These are phyloP conservation scores for Theonella swinhoei DNA, from an alignment of 37 sponge, comb jelly and placozoan species.

Conservation along the genomic window DNA sequence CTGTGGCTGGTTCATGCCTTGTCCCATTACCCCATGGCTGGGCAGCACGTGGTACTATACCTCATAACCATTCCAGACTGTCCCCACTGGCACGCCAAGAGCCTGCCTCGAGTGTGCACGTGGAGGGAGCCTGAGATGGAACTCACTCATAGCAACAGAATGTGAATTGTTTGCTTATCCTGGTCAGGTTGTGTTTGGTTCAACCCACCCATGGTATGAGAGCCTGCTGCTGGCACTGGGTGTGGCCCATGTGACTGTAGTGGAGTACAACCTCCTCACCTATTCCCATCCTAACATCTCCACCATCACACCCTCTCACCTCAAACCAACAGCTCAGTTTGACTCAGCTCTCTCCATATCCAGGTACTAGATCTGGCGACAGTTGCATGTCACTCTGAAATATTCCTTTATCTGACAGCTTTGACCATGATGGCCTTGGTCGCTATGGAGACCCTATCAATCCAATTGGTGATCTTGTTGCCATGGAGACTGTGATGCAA, in stretches of 20 bases:
- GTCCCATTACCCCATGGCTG: slow-evolving; percentile 24
- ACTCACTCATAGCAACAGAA: too few relatives aligned
- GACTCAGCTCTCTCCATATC: slow-evolving; percentile 58
- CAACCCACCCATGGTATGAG: slow-evolving; percentile 70
- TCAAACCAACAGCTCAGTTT: neutral
- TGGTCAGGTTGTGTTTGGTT: slow-evolving; percentile 77
- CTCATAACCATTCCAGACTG: too few relatives aligned
- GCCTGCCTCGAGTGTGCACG: too few relatives aligned
- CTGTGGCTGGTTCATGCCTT: slow-evolving; percentile 76
- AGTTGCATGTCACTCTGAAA: neutral
- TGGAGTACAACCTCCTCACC: slow-evolving; percentile 73
- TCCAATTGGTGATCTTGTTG: slow-evolving; percentile 67
- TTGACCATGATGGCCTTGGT: slow-evolving; percentile 90
- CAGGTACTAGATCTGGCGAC: slow-evolving; percentile 15
- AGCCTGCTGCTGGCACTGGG: slow-evolving; percentile 53
- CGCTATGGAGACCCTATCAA: slow-evolving; percentile 88
- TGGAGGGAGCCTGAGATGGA: too few relatives aligned
- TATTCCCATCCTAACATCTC: slow-evolving; percentile 64
- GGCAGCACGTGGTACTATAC: slow-evolving; percentile 45
- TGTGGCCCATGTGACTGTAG: slow-evolving; percentile 52
- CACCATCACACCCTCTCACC: slow-evolving; percentile 2
- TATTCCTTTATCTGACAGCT: slow-evolving; percentile 31
- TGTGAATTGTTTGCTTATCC: too few relatives aligned
- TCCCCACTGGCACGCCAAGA: too few relatives aligned
- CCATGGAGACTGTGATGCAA: slow-evolving; percentile 46